phyloP scores from a whole-genome alignment of 2,797 vertebrate species.

The Phataginus tetradactyla region DNA sequence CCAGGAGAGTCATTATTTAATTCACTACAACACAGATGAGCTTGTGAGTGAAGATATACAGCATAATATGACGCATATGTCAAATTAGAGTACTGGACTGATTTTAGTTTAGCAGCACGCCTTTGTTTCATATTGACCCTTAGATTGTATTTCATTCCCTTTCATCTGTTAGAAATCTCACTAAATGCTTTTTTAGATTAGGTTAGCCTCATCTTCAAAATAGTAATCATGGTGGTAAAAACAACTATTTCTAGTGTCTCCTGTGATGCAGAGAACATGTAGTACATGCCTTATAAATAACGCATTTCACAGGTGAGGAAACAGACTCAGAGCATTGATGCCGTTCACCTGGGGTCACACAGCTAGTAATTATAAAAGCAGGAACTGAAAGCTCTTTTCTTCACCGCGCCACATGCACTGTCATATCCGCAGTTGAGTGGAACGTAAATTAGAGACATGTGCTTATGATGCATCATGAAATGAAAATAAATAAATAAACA shows the following conservation, averaged over 20 bases:
- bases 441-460: neutral
- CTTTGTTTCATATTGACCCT: neutral
- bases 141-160: neutral
- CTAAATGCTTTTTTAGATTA: neutral
- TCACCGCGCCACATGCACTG: neutral
- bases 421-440: neutral
- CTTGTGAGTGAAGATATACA: neutral
- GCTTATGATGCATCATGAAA: neutral
- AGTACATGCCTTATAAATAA: neutral
- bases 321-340: neutral
- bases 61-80: neutral
- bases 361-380: neutral
- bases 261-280: neutral
- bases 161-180: slow-evolving; percentile 12
- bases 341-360: neutral
- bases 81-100: neutral
- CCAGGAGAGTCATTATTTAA: neutral
- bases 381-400: neutral
- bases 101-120: neutral
- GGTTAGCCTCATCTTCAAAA: slow-evolving; percentile 1
- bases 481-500: neutral
- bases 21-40: neutral
- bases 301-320: slow-evolving; percentile 24
- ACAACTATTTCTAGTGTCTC: neutral
- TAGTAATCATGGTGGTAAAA: neutral